Base-by-base conservation (phyloP, 2,888 invertebrate species). In the Diarsia dahlii region DNA sequence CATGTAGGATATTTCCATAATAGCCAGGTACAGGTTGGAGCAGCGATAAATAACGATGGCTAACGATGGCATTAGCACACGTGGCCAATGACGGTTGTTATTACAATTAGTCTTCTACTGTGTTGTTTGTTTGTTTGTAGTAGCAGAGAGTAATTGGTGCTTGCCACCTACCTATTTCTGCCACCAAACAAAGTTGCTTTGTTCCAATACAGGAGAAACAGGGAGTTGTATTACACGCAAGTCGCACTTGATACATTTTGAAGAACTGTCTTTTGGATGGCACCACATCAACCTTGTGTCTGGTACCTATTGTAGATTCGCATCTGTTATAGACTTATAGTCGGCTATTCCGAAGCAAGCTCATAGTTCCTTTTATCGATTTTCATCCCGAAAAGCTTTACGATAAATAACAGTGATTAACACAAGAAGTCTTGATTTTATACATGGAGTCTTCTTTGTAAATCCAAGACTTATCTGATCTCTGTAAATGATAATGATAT, bases 1-100 rank as follows among this genome's bases (percentile, higher is more conserved):
- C 20, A 62, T 58, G 60, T 70, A 39, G 45, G 28, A 62, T 67
- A 56, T 71, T 82, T 71, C 71, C 82, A n/a, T 80, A 67, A 67
- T 67, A 39, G 54, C 45, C n/a, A 56, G 45, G 39, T 71, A 60
- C 9, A 45, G 18, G n/a, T 63, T 28, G 20, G 28, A 54, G n/a
- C 15, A 54, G 15, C 48, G n/a, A 71, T 71, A 62, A 71, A 56
- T 63, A 48, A 54, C 23, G 28, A 58, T 68, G 34, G 58, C 13
- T 52, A 60, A 50, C 56, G 66, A 67, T 76, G 45, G 13, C 3
- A 65, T 46, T 60, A 46, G 20, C 15, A 52, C 52, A 69, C 78
- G 58, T 60, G 50, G 45, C 28, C 34, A 45, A 28, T 12, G 18
- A 15, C 50, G 13, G 5, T 9, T 56, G 23, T 46, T 54, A 76